Evolutionary conservation across 2,888 invertebrate species (phyloP).

Genomic region (Cephus nigrinus): DNA sequence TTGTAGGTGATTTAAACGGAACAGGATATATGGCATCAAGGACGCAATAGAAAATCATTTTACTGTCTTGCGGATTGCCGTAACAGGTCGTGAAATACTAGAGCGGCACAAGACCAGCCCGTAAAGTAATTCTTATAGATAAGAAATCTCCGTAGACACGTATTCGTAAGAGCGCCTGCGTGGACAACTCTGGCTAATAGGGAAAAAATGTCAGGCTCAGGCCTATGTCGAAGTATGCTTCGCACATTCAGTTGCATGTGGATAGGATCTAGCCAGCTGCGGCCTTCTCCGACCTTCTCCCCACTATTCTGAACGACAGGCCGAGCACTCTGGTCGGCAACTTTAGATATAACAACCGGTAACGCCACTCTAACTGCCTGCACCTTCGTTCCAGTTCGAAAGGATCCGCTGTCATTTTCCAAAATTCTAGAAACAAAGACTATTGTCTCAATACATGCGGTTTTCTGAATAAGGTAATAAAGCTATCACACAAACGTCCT

Average conservation of each 20-base stretch:
- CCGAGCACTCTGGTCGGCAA: constrained; percentile 33
- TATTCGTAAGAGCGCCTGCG: constrained; percentile 19
- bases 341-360: constrained; percentile 30
- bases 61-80: not conserved
- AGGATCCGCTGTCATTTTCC: not conserved
- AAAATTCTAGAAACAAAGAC: not conserved
- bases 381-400: constrained; percentile 24
- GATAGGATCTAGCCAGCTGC: constrained; percentile 55
- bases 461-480: not conserved
- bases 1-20: not conserved
- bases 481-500: not conserved
- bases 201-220: constrained; percentile 13
- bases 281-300: constrained; percentile 64
- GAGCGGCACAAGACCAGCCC: not conserved
- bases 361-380: constrained; percentile 22
- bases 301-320: constrained; percentile 31
- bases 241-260: constrained; percentile 39
- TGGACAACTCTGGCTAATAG: constrained; percentile 40
- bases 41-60: not conserved
- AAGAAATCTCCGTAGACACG: not conserved
- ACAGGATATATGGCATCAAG: not conserved
- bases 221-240: constrained; percentile 28
- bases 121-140: not conserved
- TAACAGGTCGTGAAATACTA: not conserved
- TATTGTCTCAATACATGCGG: not conserved